Evolutionary conservation across 2,113 vertebrate genomes (phyloP).

Genomic region (Petroica traversi): DNA sequence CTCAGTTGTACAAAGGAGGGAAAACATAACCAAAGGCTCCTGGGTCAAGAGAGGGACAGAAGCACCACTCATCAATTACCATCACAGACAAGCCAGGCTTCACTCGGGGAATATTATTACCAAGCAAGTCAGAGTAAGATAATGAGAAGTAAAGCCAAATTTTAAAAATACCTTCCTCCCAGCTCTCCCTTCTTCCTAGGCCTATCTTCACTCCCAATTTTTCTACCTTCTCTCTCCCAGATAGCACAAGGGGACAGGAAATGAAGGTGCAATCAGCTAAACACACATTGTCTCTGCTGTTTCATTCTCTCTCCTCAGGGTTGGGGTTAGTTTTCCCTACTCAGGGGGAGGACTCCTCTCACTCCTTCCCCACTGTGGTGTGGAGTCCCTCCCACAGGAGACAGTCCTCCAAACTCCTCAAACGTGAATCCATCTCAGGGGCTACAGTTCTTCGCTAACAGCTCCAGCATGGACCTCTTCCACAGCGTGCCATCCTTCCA

Average conservation of each 20-base stretch:
- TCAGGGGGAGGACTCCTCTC: not conserved
- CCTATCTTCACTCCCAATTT: not conserved
- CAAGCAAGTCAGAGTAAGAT: not conserved
- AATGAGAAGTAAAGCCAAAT: not conserved
- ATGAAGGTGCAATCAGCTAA: not conserved
- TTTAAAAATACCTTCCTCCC: not conserved
- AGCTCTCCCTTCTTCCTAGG: not conserved
- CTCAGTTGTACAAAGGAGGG: not conserved
- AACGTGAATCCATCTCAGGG: rapidly evolving
- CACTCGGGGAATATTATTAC: not conserved
- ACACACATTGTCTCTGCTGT: not conserved
- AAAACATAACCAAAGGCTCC: not conserved
- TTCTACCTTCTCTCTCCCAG: not conserved
- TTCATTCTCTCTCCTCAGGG: not conserved
- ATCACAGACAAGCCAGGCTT: not conserved
- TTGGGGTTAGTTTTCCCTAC: not conserved
- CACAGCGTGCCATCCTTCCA: not conserved
- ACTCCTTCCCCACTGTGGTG: not conserved
- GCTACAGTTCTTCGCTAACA: not conserved
- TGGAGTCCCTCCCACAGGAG: not conserved
- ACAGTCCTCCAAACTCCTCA: not conserved
- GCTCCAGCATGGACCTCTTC: not conserved
- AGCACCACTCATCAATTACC: not conserved
- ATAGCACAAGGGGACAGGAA: not conserved
- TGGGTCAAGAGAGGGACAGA: not conserved